Evolutionary conservation across 1,140 invertebrate species (phyloP).

Genomic region (Drosophila dunni): DNA sequence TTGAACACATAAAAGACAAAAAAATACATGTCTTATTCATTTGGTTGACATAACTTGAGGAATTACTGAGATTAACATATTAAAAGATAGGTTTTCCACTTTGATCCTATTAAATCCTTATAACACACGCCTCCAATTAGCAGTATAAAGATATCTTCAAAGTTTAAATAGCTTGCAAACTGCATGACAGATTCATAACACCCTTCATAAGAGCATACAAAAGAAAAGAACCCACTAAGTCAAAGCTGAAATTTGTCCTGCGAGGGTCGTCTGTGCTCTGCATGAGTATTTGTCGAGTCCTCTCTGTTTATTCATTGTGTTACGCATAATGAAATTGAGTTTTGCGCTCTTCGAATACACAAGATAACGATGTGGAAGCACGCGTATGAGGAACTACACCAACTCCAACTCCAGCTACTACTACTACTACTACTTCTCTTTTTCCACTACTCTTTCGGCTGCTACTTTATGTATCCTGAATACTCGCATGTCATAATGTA

Average conservation of each 20-base stretch:
- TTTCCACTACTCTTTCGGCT: background rate
- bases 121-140: no score
- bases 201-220: no score
- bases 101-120: no score
- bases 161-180: no score
- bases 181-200: no score
- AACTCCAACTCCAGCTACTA: background rate
- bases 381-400: background rate
- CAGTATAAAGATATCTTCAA: no score
- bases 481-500: slow-evolving; percentile 20
- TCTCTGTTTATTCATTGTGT: slow-evolving; percentile 18
- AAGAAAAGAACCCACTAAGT: slow-evolving; percentile 1
- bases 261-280: slow-evolving; percentile 1
- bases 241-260: slow-evolving; percentile 14
- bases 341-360: slow-evolving; percentile 20
- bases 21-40: no score
- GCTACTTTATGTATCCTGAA: background rate
- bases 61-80: no score
- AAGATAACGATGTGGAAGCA: slow-evolving; percentile 1
- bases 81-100: no score
- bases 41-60: no score
- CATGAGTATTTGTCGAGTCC: slow-evolving; percentile 1
- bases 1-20: no score
- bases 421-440: slow-evolving; percentile 1
- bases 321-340: slow-evolving; percentile 40